A percentile compares a stretch with the other conserved stretches of the same genome.
These are phyloP conservation scores for Drosophila prostipennis DNA, from an alignment of 2,888 invertebrate species.

Conservation along the genomic window DNA sequence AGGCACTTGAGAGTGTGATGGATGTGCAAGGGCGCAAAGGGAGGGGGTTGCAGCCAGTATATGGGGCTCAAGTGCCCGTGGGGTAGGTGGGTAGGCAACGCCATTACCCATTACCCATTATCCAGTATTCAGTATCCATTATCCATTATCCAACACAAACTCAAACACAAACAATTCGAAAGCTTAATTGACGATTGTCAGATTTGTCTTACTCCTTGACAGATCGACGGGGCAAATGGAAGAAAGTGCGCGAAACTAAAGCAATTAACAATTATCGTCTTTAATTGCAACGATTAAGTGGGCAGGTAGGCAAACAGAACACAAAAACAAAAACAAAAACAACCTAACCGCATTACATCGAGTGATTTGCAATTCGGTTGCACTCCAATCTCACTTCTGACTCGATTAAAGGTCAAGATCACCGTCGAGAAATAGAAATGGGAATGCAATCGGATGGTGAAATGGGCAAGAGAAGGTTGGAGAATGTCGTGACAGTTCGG, in stretches of 20 bases:
- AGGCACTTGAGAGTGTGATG: conserved; percentile 56
- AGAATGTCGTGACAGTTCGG: conserved; percentile 10
- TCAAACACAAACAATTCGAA: conserved; percentile 54
- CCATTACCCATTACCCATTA: conserved; percentile 16
- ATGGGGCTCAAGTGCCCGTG: neutral
- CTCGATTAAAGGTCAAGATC: conserved; percentile 43
- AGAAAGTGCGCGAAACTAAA: conserved; percentile 73
- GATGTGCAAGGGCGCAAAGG: neutral
- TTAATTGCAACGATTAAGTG: conserved; percentile 70
- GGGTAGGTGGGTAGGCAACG: conserved; percentile 1
- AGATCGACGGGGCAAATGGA: conserved; percentile 10
- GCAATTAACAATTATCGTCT: conserved; percentile 55
- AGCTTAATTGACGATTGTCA: conserved; percentile 65
- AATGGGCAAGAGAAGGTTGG: conserved; percentile 15
- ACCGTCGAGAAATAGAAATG: conserved; percentile 16
- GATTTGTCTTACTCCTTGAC: conserved; percentile 36
- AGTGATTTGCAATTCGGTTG: conserved; percentile 39
- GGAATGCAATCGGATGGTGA: conserved; percentile 7
- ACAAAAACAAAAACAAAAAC: conserved; percentile 23
- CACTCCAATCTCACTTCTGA: conserved; percentile 20
- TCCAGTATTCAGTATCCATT: conserved; percentile 35
- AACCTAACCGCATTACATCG: conserved; percentile 2
- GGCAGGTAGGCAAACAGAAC: conserved; percentile 29
- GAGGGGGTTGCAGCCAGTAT: neutral
- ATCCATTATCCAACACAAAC: conserved; percentile 41